Percentiles rank a stretch among this genome's conserved stretches.
phyloP scores from a whole-genome alignment of 1,140 invertebrate species.

The Chelonus insularis region DNA sequence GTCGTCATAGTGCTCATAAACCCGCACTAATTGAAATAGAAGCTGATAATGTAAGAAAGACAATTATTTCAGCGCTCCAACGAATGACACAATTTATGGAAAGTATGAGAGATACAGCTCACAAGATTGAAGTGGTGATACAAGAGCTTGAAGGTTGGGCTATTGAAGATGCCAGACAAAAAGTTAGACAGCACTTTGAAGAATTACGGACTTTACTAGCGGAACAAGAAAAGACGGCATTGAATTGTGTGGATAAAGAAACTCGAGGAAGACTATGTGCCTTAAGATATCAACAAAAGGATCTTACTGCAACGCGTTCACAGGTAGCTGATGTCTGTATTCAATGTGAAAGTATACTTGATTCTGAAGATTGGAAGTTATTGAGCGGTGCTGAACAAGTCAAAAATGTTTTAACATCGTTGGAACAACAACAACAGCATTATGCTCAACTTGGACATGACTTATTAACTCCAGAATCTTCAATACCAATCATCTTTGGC shows the following conservation, averaged over 20 bases:
- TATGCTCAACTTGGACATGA: conserved; percentile 63
- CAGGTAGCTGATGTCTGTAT: conserved; percentile 65
- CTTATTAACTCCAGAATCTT: conserved; percentile 63
- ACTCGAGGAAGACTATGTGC: conserved; percentile 63
- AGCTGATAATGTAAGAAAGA: conserved; percentile 63
- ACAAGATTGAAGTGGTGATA: conserved; percentile 59
- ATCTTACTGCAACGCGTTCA: conserved; percentile 62
- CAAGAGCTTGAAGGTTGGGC: conserved; percentile 53
- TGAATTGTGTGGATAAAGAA: conserved; percentile 65
- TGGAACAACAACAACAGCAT: conserved; percentile 67
- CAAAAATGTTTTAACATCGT: conserved; percentile 59
- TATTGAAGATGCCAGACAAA: conserved; percentile 48
- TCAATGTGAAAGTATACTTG: conserved; percentile 63
- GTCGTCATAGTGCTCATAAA: conserved; percentile 64
- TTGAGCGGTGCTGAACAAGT: conserved; percentile 61
- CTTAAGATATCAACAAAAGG: conserved; percentile 65
- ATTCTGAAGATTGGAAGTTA: conserved; percentile 65
- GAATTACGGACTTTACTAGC: conserved; percentile 61
- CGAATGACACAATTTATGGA: conserved; percentile 66
- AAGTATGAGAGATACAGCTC: conserved; percentile 63
- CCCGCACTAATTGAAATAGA: conserved; percentile 64
- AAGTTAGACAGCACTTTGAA: conserved; percentile 64
- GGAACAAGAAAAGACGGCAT: conserved; percentile 64
- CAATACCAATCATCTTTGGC: conserved; percentile 69
- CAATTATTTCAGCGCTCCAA: conserved; percentile 60